Conservation (phyloP, 2,888 invertebrate genomes). For the Campaea margaritaria region DNA sequence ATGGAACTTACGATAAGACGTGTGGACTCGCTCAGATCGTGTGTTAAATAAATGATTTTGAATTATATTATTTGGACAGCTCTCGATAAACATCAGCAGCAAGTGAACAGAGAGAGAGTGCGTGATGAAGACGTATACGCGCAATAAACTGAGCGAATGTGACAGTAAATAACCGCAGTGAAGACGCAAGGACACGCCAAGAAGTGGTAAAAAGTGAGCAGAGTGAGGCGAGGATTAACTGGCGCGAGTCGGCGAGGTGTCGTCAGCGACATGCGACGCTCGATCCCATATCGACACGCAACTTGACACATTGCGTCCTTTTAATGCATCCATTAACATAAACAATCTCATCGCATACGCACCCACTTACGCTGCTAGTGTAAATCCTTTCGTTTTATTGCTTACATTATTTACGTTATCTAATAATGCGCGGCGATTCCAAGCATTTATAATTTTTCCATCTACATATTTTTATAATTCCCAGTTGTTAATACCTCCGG, state of each 20-base stretch:
- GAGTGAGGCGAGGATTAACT: constrained; percentile 62
- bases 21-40: constrained; percentile 34
- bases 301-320: constrained; percentile 70
- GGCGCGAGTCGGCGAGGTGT: constrained; percentile 48
- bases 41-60: constrained; percentile 45
- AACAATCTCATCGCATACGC: constrained; percentile 56
- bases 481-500: constrained; percentile 70
- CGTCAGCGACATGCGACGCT: constrained; percentile 50
- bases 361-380: constrained; percentile 45
- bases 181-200: constrained; percentile 49
- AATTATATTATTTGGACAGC: constrained; percentile 53
- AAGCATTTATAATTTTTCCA: constrained; percentile 34
- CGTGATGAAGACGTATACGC: constrained; percentile 59
- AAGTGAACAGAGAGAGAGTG: constrained; percentile 32
- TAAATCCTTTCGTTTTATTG: constrained; percentile 50
- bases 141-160: constrained; percentile 54
- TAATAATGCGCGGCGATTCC: constrained; percentile 28
- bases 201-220: constrained; percentile 60
- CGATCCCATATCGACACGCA: constrained; percentile 75
- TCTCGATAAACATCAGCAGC: constrained; percentile 44
- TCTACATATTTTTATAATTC: constrained; percentile 46
- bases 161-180: constrained; percentile 61
- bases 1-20: constrained; percentile 31
- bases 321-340: constrained; percentile 70
- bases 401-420: constrained; percentile 30